phyloP scores from a whole-genome alignment of 2,888 invertebrate genomes.

The Trichogramma dendrolimi region DNA sequence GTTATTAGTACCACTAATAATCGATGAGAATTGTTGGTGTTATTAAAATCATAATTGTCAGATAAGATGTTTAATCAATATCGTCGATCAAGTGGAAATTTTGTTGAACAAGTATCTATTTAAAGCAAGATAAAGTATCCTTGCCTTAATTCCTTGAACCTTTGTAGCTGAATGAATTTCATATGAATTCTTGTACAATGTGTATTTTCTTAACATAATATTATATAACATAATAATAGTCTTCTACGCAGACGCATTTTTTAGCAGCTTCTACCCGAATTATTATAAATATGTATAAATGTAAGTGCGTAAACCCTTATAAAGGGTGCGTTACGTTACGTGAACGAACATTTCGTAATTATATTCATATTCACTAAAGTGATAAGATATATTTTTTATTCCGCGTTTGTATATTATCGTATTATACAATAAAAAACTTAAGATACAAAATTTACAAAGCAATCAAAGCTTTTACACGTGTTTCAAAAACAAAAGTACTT shows the following conservation, averaged over 20 bases:
- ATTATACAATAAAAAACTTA: constrained; percentile 15
- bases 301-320: no score
- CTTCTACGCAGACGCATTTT: constrained; percentile 16
- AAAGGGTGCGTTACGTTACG: not conserved
- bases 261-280: constrained; percentile 29
- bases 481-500: no score
- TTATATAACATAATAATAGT: not conserved
- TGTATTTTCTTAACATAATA: constrained; percentile 22
- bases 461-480: no score
- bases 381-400: constrained; percentile 44
- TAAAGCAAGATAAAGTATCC: constrained; percentile 14
- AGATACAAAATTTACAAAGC: no score
- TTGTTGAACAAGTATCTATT: constrained; percentile 13
- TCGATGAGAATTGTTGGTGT: no score
- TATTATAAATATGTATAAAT: constrained; percentile 14
- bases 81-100: not conserved
- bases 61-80: not conserved
- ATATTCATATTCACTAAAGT: constrained; percentile 28
- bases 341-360: not conserved
- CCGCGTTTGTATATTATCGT: constrained; percentile 29
- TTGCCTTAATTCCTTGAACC: constrained; percentile 3
- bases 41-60: no score
- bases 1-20: no score
- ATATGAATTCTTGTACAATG: constrained; percentile 19
- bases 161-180: constrained; percentile 9